phyloP scores from a whole-genome alignment of 2,113 vertebrate species.

The human region DNA sequence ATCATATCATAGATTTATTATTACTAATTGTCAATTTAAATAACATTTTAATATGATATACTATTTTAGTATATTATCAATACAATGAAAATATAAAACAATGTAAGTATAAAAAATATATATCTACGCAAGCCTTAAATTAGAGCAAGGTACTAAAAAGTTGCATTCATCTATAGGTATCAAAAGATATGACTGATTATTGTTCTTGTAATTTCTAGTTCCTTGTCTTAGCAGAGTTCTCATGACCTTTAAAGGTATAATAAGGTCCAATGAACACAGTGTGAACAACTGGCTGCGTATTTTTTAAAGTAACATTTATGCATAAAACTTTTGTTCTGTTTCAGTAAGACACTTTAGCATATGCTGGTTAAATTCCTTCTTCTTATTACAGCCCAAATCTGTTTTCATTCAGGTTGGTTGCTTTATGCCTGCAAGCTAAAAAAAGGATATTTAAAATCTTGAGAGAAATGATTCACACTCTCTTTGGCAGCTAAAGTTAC shows the following conservation, averaged over 20 bases:
- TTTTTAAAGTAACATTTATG: conserved; percentile 56
- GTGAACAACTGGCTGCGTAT: neutral
- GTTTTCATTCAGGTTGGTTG: conserved; percentile 78
- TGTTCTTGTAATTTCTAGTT: neutral
- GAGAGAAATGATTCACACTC: conserved; percentile 79
- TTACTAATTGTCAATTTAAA: neutral
- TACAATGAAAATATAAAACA: neutral
- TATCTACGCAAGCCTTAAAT: neutral
- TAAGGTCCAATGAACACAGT: neutral
- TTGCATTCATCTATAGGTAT: neutral
- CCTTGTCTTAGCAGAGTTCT: neutral
- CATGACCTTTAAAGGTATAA: neutral
- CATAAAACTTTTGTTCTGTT: conserved; percentile 70
- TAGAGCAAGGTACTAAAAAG: neutral
- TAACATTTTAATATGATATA: neutral
- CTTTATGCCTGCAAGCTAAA: conserved; percentile 76
- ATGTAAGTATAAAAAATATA: neutral
- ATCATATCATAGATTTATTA: neutral
- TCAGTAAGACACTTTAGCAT: conserved; percentile 63
- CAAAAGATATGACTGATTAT: neutral
- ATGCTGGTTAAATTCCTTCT: conserved; percentile 73
- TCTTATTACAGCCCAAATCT: conserved; percentile 72
- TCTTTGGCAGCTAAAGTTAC: conserved; percentile 73
- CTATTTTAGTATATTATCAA: neutral
- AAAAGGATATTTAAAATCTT: conserved; percentile 78